These are phyloP conservation scores for Leptoteleia sp. DNA, from an alignment of 1,140 invertebrate genomes.

Conservation along the genomic window DNA sequence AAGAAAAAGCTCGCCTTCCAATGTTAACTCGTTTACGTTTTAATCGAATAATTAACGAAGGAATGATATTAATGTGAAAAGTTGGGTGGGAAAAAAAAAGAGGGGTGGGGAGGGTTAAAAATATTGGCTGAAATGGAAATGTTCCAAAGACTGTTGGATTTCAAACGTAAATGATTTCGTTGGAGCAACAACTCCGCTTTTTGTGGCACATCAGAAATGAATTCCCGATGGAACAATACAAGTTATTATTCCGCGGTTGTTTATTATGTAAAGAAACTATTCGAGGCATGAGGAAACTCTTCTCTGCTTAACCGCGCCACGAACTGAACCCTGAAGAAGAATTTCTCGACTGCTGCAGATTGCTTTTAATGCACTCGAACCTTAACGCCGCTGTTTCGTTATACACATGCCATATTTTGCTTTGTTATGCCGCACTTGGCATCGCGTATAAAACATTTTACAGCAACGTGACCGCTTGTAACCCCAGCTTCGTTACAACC, in stretches of 20 bases:
- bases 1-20: too few species aligned
- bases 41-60: too few species aligned
- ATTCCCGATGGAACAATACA: constrained; percentile 13
- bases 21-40: too few species aligned
- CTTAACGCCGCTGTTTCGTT: constrained; percentile 37
- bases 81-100: too few species aligned
- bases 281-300: constrained; percentile 48
- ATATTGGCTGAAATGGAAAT: too few species aligned
- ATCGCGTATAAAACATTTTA: constrained; percentile 42
- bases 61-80: too few species aligned
- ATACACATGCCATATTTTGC: constrained; percentile 48
- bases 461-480: constrained; percentile 18
- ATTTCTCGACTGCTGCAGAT: constrained; percentile 55
- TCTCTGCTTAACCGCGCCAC: constrained; percentile 24
- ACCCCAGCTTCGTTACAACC: constrained; percentile 13
- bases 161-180: not conserved
- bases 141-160: too few species aligned
- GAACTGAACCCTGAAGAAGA: constrained; percentile 46
- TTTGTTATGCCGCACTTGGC: constrained; percentile 53
- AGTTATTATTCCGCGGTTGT: constrained; percentile 25
- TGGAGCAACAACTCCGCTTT: not conserved
- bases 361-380: constrained; percentile 57
- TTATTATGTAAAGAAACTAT: constrained; percentile 49
- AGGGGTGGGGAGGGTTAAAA: too few species aligned
- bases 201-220: not conserved